Evolutionary conservation across 2,797 vertebrate species (phyloP), one percentile per base, ranked within the genome.

Genomic region (Dryobates pubescens): DNA sequence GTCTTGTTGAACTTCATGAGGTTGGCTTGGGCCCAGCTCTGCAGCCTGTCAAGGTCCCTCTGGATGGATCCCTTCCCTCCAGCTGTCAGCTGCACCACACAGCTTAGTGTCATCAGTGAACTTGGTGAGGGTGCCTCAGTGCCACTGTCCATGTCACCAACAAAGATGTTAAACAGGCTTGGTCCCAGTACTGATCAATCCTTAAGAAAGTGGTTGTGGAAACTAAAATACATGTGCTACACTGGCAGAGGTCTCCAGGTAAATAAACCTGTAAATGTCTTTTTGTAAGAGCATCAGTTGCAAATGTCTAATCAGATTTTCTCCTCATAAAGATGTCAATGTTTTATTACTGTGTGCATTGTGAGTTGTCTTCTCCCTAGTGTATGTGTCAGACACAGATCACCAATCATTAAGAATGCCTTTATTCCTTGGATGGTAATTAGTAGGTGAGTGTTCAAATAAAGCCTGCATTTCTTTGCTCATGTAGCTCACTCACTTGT

Each of bases 401-500:
- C 43, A 57, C 12, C 12, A 47, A 16, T 43, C 49, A 43, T n/a
- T 53, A 49, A 64, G 43, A 73, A 57, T 24, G 30, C 27, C 15
- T 58, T 3, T 72, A 20, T 70, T 86, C 29, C 14, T 82, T 72
- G 88, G n/a, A 13, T 2, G 10, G 7, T 27, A 84, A 70, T 84
- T 76, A 43, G 54, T 10, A 47, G 11, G 38, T 49, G 85, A 32
- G 27, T 83, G 13, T 53, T 86, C 49, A 51, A 68, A 54, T 9
- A 63, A 67, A 70, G 30, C 26, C 7, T 38, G 24, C 0, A 0
- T 19, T 45, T 57, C 29, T 16, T 91, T 82, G 41, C 12, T 76
- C 16, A 8, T 0, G 1, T 30, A 47, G 45, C 5, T 86, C 2
- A 2, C 17, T 76, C 9, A 11, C n/a, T 74, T 6, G 2, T 9